These are phyloP conservation scores for Limonius californicus DNA, from an alignment of 1,140 invertebrate genomes.

Conservation along the genomic window DNA sequence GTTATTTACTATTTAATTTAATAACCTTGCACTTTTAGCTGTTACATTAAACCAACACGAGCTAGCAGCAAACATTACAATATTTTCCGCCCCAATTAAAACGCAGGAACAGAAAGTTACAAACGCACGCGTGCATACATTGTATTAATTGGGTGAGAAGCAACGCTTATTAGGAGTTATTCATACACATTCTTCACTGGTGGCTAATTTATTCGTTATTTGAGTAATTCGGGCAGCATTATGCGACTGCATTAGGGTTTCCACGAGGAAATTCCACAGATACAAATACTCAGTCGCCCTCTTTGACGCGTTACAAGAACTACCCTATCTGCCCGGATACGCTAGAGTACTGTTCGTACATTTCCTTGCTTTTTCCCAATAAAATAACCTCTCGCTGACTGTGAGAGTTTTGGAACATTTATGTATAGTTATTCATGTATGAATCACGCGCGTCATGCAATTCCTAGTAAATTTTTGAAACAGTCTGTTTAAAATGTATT, in stretches of 20 bases:
- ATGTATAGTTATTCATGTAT: no score
- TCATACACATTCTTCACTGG: not conserved
- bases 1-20: not conserved
- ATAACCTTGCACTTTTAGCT: not conserved
- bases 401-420: no score
- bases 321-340: not conserved
- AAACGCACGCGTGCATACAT: not conserved
- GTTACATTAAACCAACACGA: not conserved
- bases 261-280: not conserved
- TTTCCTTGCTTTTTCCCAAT: no score
- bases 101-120: not conserved
- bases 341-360: not conserved
- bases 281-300: not conserved
- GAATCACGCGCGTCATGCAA: no score
- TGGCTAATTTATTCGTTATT: not conserved
- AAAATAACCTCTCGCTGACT: no score
- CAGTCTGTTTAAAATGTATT: no score
- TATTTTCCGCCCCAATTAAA: not conserved
- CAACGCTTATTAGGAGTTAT: not conserved
- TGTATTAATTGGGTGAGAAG: slow-evolving; percentile 1
- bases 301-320: not conserved
- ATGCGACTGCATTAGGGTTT: not conserved
- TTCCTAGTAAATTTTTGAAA: no score
- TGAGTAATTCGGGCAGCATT: not conserved
- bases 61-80: not conserved